Conservation (phyloP, 2,113 vertebrate genomes). For the Phycodurus eques region DNA sequence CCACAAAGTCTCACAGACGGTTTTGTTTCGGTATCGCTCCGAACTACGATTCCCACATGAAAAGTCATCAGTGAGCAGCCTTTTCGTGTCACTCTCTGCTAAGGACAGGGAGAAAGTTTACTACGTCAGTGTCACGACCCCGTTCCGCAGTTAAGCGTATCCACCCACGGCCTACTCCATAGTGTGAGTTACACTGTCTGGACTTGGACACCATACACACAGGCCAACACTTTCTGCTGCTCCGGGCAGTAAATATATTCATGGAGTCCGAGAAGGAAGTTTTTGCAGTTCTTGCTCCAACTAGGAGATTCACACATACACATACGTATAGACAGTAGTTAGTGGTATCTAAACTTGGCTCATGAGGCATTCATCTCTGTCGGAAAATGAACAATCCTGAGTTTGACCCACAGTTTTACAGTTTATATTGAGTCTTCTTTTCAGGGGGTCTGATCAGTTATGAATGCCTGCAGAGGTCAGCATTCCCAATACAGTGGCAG, state of each 20-base stretch:
- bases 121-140: slow-evolving; percentile 86
- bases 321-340: not conserved
- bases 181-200: slow-evolving; percentile 83
- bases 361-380: not conserved
- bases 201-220: slow-evolving; percentile 77
- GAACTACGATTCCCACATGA: slow-evolving; percentile 96
- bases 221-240: slow-evolving; percentile 13
- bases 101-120: slow-evolving; percentile 71
- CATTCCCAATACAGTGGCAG: slow-evolving; percentile 68
- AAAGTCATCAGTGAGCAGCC: slow-evolving; percentile 84
- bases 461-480: slow-evolving; percentile 68
- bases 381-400: slow-evolving; percentile 10
- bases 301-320: not conserved
- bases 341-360: not conserved
- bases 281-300: slow-evolving; percentile 5
- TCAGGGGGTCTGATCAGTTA: slow-evolving; percentile 54
- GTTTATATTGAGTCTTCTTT: slow-evolving; percentile 7
- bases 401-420: slow-evolving; percentile 7
- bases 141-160: slow-evolving; percentile 80
- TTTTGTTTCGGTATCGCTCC: slow-evolving; percentile 80
- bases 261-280: slow-evolving; percentile 23
- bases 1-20: slow-evolving; percentile 79
- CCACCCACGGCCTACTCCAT: slow-evolving; percentile 81
- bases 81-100: slow-evolving; percentile 87
- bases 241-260: slow-evolving; percentile 30